Percentiles rank a stretch among this genome's conserved stretches.
These are phyloP conservation scores for Stigmatopora nigra DNA, from an alignment of 2,113 vertebrate genomes.

Conservation along the genomic window DNA sequence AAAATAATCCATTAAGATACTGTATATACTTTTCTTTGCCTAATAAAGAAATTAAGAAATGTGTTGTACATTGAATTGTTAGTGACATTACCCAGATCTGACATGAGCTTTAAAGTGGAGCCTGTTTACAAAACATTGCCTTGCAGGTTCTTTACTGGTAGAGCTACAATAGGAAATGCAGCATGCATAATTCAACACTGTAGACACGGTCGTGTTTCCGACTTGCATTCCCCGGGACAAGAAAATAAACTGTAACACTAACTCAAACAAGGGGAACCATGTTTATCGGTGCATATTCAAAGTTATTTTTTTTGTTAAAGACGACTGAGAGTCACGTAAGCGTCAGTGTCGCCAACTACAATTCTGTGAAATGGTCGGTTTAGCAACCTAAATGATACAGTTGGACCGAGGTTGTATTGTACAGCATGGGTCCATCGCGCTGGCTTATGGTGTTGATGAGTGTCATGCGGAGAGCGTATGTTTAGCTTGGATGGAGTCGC, in stretches of 20 bases:
- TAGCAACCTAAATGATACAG: conserved; percentile 51
- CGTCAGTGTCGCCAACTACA: conserved; percentile 32
- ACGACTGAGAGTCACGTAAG: conserved; percentile 30
- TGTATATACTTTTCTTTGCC: not conserved
- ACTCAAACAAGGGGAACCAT: conserved; percentile 8
- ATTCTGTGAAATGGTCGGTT: conserved; percentile 55
- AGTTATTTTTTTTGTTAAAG: conserved; percentile 16
- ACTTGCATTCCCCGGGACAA: conserved; percentile 1
- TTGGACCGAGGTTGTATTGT: conserved; percentile 32
- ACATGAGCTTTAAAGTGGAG: not conserved
- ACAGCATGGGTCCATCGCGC: conserved; percentile 32
- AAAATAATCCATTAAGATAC: not conserved
- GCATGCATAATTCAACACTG: conserved; percentile 27
- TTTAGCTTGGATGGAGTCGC: conserved; percentile 56
- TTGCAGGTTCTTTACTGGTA: conserved; percentile 35
- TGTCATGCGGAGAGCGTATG: conserved; percentile 46
- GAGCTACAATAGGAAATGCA: conserved; percentile 19
- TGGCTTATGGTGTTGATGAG: conserved; percentile 70
- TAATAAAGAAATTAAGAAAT: not conserved
- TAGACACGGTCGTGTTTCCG: conserved; percentile 22
- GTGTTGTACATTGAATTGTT: not conserved
- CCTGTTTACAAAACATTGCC: conserved; percentile 8
- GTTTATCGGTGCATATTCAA: conserved; percentile 23
- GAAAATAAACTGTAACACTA: conserved; percentile 6
- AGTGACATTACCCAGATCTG: not conserved